Conservation (phyloP, 2,888 invertebrate species). For the Monochamus alternatus region DNA sequence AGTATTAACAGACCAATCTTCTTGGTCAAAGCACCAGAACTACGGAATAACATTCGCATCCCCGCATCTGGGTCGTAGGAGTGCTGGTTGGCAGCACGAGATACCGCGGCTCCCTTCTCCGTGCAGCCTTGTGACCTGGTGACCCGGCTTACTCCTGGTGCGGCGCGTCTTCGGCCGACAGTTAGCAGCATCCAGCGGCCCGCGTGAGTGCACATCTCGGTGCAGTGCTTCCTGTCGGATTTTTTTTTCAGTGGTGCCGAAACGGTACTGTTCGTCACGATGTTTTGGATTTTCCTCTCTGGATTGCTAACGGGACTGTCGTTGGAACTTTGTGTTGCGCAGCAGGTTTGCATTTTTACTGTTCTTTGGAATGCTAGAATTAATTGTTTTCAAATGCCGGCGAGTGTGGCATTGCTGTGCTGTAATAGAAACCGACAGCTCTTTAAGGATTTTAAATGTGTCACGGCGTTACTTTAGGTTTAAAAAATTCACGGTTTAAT, state of each 20-base stretch:
- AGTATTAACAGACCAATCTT: background rate
- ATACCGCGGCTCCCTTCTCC: constrained; percentile 45
- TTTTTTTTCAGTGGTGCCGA: constrained; percentile 13
- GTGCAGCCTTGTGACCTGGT: constrained; percentile 56
- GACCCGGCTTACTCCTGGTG: constrained; percentile 44
- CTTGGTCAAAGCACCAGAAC: background rate
- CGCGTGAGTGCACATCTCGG: constrained; percentile 31
- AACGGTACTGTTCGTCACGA: constrained; percentile 10
- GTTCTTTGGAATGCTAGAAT: constrained; percentile 13
- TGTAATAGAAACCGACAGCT: background rate
- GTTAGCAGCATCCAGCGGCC: constrained; percentile 33
- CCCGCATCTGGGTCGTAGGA: constrained; percentile 32
- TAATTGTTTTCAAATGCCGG: constrained; percentile 10
- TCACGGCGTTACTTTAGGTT: background rate
- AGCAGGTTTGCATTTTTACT: constrained; percentile 33
- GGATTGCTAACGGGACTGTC: constrained; percentile 32
- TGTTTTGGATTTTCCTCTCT: constrained; percentile 29
- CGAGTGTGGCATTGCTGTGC: background rate
- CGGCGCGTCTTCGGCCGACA: constrained; percentile 36
- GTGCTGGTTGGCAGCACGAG: constrained; percentile 26
- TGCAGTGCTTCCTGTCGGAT: constrained; percentile 24
- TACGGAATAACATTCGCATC: constrained; percentile 22
- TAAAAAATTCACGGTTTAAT: no score
- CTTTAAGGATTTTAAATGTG: background rate
- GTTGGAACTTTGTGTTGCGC: constrained; percentile 17